Percentiles rank a stretch among this genome's conserved stretches.
These are phyloP conservation scores for Mythimna impura DNA, from an alignment of 2,888 invertebrate species.

Conservation along the genomic window DNA sequence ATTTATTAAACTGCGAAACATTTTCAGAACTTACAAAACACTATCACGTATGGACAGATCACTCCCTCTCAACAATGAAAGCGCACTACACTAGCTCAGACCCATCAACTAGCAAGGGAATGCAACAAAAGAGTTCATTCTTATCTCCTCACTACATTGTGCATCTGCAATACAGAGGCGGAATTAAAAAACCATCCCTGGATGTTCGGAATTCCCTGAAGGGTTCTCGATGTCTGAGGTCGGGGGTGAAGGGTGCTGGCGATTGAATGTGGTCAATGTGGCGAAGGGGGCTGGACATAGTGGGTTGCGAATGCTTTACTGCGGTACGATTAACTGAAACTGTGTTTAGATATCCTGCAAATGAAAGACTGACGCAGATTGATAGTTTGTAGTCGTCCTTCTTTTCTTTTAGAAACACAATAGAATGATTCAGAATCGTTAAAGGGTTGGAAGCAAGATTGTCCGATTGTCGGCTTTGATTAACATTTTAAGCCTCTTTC, in stretches of 20 bases:
- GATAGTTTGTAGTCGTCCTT: constrained; percentile 51
- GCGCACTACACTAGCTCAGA: constrained; percentile 26
- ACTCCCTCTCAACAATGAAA: constrained; percentile 41
- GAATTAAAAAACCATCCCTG: constrained; percentile 82
- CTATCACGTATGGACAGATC: constrained; percentile 47
- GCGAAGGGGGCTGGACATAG: constrained; percentile 72
- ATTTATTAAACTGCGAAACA: background rate
- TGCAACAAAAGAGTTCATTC: constrained; percentile 73
- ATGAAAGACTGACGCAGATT: constrained; percentile 63
- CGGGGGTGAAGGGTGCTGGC: constrained; percentile 76
- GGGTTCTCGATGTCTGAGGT: constrained; percentile 72
- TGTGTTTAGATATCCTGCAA: constrained; percentile 64
- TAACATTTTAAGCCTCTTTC: background rate
- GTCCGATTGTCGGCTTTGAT: constrained; percentile 1
- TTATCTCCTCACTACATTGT: constrained; percentile 77
- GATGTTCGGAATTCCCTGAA: constrained; percentile 77
- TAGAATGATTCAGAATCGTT: constrained; percentile 28
- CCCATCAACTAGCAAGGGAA: constrained; percentile 63
- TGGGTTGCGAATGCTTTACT: constrained; percentile 63
- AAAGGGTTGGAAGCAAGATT: constrained; percentile 17
- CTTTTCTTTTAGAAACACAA: constrained; percentile 36
- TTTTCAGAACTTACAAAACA: constrained; percentile 37
- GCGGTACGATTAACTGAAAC: constrained; percentile 78
- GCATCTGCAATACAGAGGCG: constrained; percentile 76
- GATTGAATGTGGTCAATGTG: constrained; percentile 85